These are phyloP conservation scores for Campoletis sonorensis DNA, from an alignment of 1,140 invertebrate genomes.

Conservation along the genomic window DNA sequence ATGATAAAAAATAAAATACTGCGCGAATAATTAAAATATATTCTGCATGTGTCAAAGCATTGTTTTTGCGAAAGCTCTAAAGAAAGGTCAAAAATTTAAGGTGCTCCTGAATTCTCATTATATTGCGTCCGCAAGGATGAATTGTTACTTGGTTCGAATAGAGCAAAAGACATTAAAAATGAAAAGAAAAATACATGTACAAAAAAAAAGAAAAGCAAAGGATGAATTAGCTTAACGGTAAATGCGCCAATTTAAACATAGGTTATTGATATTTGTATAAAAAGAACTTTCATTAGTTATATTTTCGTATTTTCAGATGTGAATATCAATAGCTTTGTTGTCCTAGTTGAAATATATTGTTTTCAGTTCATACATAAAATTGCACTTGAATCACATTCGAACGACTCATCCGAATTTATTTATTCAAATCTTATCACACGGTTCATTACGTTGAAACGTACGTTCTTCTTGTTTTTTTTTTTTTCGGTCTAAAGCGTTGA, in stretches of 20 bases:
- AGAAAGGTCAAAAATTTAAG: constrained; percentile 1
- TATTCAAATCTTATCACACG: neutral
- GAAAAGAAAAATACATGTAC: constrained; percentile 18
- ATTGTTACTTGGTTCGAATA: constrained; percentile 31
- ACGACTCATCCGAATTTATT: neutral
- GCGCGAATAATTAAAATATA: constrained; percentile 12
- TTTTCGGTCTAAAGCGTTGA: neutral
- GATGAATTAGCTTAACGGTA: constrained; percentile 28
- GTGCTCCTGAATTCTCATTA: constrained; percentile 30
- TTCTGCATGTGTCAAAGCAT: constrained; percentile 17
- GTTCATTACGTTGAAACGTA: neutral
- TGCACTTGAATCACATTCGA: neutral
- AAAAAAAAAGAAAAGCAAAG: constrained; percentile 21
- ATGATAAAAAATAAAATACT: neutral
- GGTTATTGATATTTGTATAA: constrained; percentile 43
- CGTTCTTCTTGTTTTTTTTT: neutral
- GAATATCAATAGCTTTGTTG: constrained; percentile 24
- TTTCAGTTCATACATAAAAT: neutral
- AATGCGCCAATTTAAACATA: constrained; percentile 37
- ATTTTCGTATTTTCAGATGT: constrained; percentile 38
- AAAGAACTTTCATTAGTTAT: constrained; percentile 30
- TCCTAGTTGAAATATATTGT: neutral
- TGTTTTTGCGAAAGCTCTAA: constrained; percentile 23
- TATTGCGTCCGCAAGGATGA: neutral
- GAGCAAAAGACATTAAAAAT: constrained; percentile 21